Evolutionary conservation across 2,888 invertebrate species (phyloP).

Genomic region (Sesamia inferens): DNA sequence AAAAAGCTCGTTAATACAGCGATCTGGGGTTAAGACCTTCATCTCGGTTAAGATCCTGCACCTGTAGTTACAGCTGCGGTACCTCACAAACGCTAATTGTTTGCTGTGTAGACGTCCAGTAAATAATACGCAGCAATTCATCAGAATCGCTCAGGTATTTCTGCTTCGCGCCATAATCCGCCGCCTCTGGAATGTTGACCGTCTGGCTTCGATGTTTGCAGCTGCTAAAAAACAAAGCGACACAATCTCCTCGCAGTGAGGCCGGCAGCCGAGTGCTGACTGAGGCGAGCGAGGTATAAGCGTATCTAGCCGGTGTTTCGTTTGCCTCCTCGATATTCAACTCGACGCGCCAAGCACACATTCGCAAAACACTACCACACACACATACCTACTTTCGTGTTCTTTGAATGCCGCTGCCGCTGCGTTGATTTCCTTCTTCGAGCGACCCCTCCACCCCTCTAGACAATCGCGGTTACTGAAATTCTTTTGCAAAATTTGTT

Average conservation of each 20-base stretch:
- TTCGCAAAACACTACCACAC: conserved; percentile 73
- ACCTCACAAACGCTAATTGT: conserved; percentile 61
- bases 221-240: conserved; percentile 73
- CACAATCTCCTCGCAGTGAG: conserved; percentile 67
- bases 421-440: conserved; percentile 85
- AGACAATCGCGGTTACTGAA: conserved; percentile 66
- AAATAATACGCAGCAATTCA: conserved; percentile 83
- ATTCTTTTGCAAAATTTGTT: conserved; percentile 53
- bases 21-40: conserved; percentile 42
- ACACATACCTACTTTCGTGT: conserved; percentile 75
- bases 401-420: conserved; percentile 80
- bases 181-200: conserved; percentile 84
- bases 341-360: conserved; percentile 76
- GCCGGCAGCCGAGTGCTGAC: conserved; percentile 75
- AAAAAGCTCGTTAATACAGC: conserved; percentile 41
- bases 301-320: conserved; percentile 61
- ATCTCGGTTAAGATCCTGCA: conserved; percentile 38
- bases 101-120: conserved; percentile 70
- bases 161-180: conserved; percentile 86
- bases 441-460: conserved; percentile 75
- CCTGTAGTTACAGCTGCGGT: conserved; percentile 49
- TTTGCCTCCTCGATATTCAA: conserved; percentile 64
- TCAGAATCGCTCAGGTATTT: conserved; percentile 86
- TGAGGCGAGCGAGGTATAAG: conserved; percentile 42
- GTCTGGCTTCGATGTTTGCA: conserved; percentile 81